phyloP scores from a whole-genome alignment of 2,113 vertebrate species.

The Tichodroma muraria region DNA sequence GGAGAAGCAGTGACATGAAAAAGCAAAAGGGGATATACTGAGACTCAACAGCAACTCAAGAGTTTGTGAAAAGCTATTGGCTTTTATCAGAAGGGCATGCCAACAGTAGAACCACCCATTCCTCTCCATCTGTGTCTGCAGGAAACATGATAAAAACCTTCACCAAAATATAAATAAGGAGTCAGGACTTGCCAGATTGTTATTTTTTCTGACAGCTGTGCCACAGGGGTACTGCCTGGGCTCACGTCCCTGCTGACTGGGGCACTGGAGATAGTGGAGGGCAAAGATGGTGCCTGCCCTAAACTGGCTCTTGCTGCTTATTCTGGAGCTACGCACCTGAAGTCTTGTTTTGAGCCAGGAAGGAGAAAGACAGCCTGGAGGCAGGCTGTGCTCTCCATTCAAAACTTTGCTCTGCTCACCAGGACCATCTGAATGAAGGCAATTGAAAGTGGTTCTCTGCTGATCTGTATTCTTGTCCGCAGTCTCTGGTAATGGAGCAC shows the following conservation, averaged over 20 bases:
- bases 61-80: background rate
- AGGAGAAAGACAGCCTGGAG: background rate
- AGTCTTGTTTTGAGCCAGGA: background rate
- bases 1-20: background rate
- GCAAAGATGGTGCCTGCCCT: background rate
- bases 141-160: conserved; percentile 42
- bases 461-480: background rate
- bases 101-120: conserved; percentile 20
- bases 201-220: background rate
- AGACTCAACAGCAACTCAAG: background rate
- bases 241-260: background rate
- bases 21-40: background rate
- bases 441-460: background rate
- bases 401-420: background rate
- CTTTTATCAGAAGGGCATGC: background rate
- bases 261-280: background rate
- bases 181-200: background rate
- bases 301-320: background rate
- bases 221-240: background rate
- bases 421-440: background rate
- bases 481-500: background rate
- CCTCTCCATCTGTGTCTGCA: background rate
- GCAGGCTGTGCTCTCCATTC: background rate
- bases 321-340: background rate
- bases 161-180: conserved; percentile 18